Conservation (phyloP, 2,888 invertebrate species). For the Cantharis rufa region DNA sequence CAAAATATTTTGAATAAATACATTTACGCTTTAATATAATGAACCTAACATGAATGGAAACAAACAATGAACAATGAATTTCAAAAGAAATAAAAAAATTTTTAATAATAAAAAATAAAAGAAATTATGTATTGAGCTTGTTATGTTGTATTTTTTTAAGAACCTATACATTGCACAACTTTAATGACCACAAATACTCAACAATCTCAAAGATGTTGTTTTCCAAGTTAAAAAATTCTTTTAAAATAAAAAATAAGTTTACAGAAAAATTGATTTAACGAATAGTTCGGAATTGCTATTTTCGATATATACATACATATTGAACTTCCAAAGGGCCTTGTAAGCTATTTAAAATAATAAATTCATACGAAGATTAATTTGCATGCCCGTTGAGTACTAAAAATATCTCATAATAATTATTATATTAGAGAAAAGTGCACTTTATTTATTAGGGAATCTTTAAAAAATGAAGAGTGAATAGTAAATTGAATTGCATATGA, state of each 20-base stretch:
- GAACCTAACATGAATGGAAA: too few relatives aligned
- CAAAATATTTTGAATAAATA: too few relatives aligned
- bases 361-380: neutral
- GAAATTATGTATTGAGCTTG: neutral
- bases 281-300: neutral
- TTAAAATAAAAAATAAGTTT: neutral
- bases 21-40: too few relatives aligned
- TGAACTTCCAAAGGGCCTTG: neutral
- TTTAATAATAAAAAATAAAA: too few relatives aligned
- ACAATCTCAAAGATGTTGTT: neutral
- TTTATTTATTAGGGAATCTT: neutral
- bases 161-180: neutral
- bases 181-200: neutral
- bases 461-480: neutral
- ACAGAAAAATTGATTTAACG: neutral
- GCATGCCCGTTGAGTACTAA: neutral
- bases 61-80: neutral
- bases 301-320: neutral
- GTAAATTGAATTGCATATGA: neutral
- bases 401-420: neutral
- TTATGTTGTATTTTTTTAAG: neutral
- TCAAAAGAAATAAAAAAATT: neutral
- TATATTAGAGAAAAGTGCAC: neutral
- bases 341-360: neutral
- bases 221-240: neutral